phyloP scores from a whole-genome alignment of 2,797 vertebrate genomes.

The Malacoctenus gilli region DNA sequence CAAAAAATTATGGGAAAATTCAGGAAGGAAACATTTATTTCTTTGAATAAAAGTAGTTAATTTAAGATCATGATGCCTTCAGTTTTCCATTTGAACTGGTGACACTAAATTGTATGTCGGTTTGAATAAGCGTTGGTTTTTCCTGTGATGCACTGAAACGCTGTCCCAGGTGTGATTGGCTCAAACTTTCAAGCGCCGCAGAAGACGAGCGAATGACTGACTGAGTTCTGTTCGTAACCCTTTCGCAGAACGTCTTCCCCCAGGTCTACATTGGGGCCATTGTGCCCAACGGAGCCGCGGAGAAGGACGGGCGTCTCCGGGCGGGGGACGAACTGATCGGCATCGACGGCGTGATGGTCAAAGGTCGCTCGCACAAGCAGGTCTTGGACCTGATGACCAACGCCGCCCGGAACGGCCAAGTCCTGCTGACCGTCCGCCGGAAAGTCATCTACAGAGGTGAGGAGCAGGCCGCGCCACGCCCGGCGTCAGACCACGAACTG shows the following conservation, averaged over 20 bases:
- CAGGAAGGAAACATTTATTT: no score
- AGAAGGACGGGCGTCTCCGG: conserved; percentile 92
- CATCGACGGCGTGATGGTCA: conserved; percentile 93
- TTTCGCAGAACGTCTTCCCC: conserved; percentile 70
- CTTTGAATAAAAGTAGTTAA: no score
- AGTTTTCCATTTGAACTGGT: no score
- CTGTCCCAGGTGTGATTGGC: no score
- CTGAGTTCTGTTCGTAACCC: conserved; percentile 26
- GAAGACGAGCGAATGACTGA: no score
- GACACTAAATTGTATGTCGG: no score
- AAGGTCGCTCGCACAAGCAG: conserved; percentile 96
- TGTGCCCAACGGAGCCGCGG: conserved; percentile 92
- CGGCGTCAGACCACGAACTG: no score
- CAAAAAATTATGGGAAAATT: no score
- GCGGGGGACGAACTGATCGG: conserved; percentile 96
- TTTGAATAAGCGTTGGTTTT: no score
- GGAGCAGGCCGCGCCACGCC: conserved; percentile 9
- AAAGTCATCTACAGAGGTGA: conserved; percentile 90
- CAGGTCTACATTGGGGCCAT: conserved; percentile 98
- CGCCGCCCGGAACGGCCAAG: conserved; percentile 94
- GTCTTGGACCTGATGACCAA: conserved; percentile 98
- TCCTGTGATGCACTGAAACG: no score
- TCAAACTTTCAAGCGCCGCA: no score
- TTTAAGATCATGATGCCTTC: no score
- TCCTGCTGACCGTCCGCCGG: conserved; percentile 92